Percentiles rank a stretch among this genome's conserved stretches.
These are phyloP conservation scores for Buphagus erythrorhynchus DNA, from an alignment of 2,797 vertebrate genomes.

Conservation along the genomic window DNA sequence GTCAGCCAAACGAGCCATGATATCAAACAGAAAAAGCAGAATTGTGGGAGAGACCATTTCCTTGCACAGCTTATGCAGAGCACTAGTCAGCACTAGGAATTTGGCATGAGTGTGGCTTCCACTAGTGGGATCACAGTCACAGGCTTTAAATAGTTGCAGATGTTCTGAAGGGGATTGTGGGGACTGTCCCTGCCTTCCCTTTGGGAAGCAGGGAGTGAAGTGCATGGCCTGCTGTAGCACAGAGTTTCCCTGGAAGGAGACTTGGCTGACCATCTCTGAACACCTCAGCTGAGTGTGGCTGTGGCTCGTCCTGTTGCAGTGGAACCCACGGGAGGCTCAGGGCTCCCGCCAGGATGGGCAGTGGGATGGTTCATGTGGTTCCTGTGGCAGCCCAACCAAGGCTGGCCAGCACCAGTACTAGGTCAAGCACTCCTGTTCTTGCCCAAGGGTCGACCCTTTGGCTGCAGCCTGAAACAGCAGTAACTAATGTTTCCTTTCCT, in stretches of 20 bases:
- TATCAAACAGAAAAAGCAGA: neutral
- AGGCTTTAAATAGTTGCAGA: conserved; percentile 9
- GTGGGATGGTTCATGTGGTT: rapidly evolving
- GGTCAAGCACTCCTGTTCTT: neutral
- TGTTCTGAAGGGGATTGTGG: neutral
- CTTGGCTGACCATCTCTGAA: neutral
- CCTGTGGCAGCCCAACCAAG: rapidly evolving
- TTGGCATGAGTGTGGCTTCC: neutral
- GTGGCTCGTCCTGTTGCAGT: neutral
- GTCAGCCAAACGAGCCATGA: neutral
- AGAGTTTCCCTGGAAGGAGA: neutral
- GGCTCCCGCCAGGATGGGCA: neutral
- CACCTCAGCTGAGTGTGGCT: neutral
- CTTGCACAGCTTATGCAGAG: neutral
- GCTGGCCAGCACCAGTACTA: rapidly evolving
- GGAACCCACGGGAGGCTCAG: neutral
- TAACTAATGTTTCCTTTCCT: neutral
- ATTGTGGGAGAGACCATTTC: neutral
- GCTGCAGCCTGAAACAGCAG: neutral
- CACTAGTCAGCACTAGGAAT: neutral
- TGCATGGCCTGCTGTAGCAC: neutral
- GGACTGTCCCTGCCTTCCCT: neutral
- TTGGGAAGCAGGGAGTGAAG: neutral
- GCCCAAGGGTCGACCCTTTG: rapidly evolving
- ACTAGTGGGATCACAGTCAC: neutral